phyloP scores from a whole-genome alignment of 2,113 vertebrate species.

The Ifrita kowaldi region DNA sequence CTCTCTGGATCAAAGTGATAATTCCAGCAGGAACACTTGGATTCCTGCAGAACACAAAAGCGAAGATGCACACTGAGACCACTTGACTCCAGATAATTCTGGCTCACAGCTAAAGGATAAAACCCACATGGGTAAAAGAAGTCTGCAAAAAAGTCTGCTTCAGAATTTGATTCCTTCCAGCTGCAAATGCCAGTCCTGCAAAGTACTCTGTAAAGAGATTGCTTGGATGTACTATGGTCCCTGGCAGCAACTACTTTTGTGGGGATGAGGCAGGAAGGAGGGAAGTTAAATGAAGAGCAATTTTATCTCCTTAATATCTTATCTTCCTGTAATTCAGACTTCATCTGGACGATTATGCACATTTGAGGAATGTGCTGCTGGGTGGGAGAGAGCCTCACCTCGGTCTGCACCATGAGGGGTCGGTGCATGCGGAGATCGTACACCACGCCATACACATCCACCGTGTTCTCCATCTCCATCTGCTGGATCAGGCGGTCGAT shows the following conservation, averaged over 20 bases:
- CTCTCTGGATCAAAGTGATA: not conserved
- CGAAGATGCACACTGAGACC: not conserved
- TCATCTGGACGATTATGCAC: not conserved
- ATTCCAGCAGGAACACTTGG: not conserved
- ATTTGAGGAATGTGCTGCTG: not conserved
- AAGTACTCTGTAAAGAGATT: not conserved
- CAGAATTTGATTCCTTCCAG: not conserved
- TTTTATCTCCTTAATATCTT: not conserved
- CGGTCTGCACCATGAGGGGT: constrained; percentile 94
- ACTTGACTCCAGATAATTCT: not conserved
- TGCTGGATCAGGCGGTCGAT: constrained; percentile 91
- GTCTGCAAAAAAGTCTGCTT: not conserved
- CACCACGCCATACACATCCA: constrained; percentile 88
- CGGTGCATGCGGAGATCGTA: constrained; percentile 92
- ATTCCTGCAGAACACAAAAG: not conserved
- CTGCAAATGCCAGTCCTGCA: not conserved
- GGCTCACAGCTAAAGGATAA: not conserved
- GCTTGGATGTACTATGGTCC: rapidly evolving
- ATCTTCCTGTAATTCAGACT: not conserved
- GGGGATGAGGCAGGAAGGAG: not conserved
- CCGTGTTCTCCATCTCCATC: constrained; percentile 85
- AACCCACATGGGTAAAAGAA: not conserved
- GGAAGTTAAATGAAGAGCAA: not conserved
- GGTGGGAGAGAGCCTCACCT: constrained; percentile 72
- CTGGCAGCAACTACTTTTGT: not conserved